Conservation (phyloP, 2,113 vertebrate species). For the Andinoacara biseriatus region DNA sequence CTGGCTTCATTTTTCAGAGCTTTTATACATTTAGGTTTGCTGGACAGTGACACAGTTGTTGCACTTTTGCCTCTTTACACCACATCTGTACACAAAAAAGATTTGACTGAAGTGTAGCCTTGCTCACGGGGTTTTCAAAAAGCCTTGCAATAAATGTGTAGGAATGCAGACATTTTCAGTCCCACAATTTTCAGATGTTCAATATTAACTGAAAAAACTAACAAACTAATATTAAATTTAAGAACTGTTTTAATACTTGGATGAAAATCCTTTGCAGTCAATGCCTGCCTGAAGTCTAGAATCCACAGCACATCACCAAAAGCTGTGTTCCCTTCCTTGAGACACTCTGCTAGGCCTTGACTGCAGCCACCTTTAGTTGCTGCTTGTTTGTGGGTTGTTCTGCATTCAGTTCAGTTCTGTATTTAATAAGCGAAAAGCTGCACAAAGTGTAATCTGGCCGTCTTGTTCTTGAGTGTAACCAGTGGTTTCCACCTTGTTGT, state of each 20-base stretch:
- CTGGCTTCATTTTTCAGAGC: background rate
- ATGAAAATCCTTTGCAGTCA: background rate
- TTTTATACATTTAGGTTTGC: background rate
- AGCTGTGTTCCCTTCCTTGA: background rate
- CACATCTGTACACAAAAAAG: background rate
- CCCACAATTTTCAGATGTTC: background rate
- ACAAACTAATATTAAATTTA: background rate
- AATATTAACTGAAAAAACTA: background rate
- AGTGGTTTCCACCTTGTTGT: too few relatives aligned
- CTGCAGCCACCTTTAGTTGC: background rate
- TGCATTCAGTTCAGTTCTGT: background rate
- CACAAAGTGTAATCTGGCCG: background rate
- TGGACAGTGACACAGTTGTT: background rate
- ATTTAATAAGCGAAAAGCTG: background rate
- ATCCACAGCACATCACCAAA: background rate
- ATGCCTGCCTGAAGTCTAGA: background rate
- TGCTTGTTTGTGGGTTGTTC: background rate
- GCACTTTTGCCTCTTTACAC: background rate
- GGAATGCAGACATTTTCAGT: background rate
- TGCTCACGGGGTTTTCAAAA: background rate
- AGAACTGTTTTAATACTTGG: background rate
- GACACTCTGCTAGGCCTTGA: background rate
- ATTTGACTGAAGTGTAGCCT: background rate
- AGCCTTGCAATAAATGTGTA: background rate
- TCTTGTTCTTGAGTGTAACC: background rate